phyloP scores from a whole-genome alignment of 2,113 vertebrate genomes.

The Chrysemys picta region DNA sequence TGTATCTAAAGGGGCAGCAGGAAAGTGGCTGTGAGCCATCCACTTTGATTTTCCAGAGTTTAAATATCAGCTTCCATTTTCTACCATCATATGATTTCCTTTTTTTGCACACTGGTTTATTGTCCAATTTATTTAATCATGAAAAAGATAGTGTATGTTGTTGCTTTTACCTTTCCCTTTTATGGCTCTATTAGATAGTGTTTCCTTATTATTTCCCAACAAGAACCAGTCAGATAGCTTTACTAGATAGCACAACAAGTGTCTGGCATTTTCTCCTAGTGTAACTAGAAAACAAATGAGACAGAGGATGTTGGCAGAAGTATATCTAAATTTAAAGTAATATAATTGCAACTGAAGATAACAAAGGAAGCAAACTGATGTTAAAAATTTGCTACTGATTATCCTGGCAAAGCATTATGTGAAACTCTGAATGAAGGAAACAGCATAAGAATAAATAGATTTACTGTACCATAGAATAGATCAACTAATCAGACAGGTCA shows the following conservation, averaged over 20 bases:
- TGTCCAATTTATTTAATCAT: slow-evolving; percentile 40
- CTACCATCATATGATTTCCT: not conserved
- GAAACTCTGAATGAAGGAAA: slow-evolving; percentile 9
- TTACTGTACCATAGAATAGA: not conserved
- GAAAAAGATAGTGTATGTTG: slow-evolving; percentile 53
- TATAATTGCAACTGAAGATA: slow-evolving; percentile 20
- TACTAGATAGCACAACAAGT: slow-evolving; percentile 15
- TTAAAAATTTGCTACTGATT: slow-evolving; percentile 14
- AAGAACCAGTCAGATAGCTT: slow-evolving; percentile 57
- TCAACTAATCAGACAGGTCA: not conserved
- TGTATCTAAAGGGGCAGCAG: not conserved
- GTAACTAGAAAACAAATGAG: slow-evolving; percentile 54
- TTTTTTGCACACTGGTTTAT: not conserved
- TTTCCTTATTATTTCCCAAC: slow-evolving; percentile 33
- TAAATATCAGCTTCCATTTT: not conserved
- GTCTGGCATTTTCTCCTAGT: slow-evolving; percentile 22
- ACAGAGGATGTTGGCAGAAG: not conserved
- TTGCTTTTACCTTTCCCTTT: slow-evolving; percentile 62
- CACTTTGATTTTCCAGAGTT: not conserved
- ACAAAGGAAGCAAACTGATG: not conserved
- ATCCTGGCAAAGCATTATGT: not conserved
- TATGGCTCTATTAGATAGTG: slow-evolving; percentile 63
- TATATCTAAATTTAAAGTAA: not conserved
- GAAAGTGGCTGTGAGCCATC: not conserved
- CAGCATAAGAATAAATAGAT: not conserved